Evolutionary conservation across 2,113 vertebrate species (phyloP).

Genomic region (Scartelaos histophorus): DNA sequence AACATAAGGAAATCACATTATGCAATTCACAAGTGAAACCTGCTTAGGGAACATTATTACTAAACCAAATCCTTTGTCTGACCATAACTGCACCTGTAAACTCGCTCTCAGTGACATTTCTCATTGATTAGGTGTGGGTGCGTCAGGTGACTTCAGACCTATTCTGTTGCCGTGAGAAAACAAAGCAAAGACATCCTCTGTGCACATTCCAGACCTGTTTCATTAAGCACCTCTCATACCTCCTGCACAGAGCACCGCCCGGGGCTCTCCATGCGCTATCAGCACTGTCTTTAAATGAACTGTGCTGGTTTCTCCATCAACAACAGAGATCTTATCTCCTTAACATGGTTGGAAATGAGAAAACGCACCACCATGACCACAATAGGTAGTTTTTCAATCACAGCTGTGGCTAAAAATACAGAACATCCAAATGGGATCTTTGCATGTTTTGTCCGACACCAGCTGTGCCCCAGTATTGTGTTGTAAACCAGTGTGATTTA

Average conservation of each 20-base stretch:
- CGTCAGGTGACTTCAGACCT: constrained; percentile 16
- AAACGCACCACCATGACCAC: neutral
- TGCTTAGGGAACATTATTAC: neutral
- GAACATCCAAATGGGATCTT: neutral
- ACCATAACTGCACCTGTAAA: neutral
- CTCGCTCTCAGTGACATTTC: neutral
- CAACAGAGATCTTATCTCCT: neutral
- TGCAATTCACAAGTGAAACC: neutral
- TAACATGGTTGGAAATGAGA: constrained; percentile 3
- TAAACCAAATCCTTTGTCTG: neutral
- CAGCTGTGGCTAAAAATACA: constrained; percentile 17
- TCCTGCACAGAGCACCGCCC: constrained; percentile 17
- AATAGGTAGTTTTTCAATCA: neutral
- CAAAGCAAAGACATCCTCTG: constrained; percentile 28
- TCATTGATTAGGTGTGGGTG: neutral
- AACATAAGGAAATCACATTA: too few relatives aligned
- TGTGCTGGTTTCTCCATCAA: neutral
- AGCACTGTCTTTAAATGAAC: constrained; percentile 22
- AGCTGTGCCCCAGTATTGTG: constrained; percentile 5
- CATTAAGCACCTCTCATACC: constrained; percentile 40
- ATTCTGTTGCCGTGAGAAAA: constrained; percentile 53
- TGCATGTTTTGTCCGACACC: constrained; percentile 18
- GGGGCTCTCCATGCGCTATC: constrained; percentile 14
- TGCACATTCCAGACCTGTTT: constrained; percentile 47
- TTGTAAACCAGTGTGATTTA: constrained; percentile 40